Evolutionary conservation across 2,113 vertebrate species (phyloP).

Genomic region (Machaerirhynchus nigripectus): DNA sequence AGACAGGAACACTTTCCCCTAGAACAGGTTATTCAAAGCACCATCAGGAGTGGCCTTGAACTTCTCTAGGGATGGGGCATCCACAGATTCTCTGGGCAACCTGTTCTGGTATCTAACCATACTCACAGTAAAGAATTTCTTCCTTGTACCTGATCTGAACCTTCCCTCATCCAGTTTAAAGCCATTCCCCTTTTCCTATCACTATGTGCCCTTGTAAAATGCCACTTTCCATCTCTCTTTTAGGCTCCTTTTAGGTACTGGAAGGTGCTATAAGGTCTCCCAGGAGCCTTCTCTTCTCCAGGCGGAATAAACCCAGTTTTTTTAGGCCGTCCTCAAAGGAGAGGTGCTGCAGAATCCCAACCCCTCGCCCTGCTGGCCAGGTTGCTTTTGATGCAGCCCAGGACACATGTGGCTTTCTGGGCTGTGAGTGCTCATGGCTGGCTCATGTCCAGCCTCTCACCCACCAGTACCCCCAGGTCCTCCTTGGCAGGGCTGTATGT

Average conservation of each 20-base stretch:
- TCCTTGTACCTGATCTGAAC: background rate
- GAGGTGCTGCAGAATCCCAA: background rate
- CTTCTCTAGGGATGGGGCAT: background rate
- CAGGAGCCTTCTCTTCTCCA: background rate
- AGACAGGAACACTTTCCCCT: background rate
- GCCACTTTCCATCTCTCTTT: background rate
- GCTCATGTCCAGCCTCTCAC: background rate
- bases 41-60: background rate
- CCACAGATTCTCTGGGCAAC: background rate
- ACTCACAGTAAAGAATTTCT: background rate
- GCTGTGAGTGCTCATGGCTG: fast-evolving
- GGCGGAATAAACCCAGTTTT: background rate
- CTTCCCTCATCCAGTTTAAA: background rate
- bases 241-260: background rate
- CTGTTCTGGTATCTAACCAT: background rate
- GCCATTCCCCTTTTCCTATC: background rate
- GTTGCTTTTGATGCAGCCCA: background rate
- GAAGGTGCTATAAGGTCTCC: background rate
- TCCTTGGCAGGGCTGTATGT: background rate
- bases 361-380: fast-evolving
- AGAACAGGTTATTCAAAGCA: background rate
- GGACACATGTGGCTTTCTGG: background rate
- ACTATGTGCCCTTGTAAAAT: background rate
- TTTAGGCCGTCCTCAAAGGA: fast-evolving
- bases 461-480: fast-evolving